Evolutionary conservation across 2,797 vertebrate genomes (phyloP), one percentile per base, ranked within the genome.

Genomic region (Picus viridis): DNA sequence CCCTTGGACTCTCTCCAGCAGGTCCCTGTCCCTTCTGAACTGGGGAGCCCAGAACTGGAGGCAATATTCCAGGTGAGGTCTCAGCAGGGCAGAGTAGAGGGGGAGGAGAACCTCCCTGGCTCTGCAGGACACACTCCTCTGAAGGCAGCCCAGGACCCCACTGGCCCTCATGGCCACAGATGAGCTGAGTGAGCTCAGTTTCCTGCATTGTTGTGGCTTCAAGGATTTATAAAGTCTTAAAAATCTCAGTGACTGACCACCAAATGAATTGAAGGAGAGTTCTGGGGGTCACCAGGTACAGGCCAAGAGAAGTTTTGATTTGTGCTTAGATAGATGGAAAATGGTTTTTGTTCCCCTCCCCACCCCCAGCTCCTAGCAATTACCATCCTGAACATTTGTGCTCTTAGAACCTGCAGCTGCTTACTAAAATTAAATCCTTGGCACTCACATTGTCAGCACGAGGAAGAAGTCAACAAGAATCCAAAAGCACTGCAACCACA

Each of bases 391-490:
- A 87, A 83, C 62, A 92, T 30, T 62, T 89, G 24, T 93, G 69
- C 54, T 87, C 26, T 76, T 87, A 71, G 62, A 93, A 94, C 43
- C 29, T 89, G n/a, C 65, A 95, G 41, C 30, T 85, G 43, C 32
- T 87, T 85, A 45, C 54, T 87, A 61, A 83, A 90, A 71, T 74
- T 82, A 71, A 83, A 68, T 68, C 80, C 34, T 51, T 80, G 65
- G 49, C 62, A 74, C 24, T 64, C 32, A 59, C 19, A 32, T n/a
- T 71, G n/a, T 58, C 77, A 93, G 32, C 27, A 30, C 26, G 24
- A 80, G 63, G 70, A 80, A 87, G 58, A 87, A 83, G 85, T 63
- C 54, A 90, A 43, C 8, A 67, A 75, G 51, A 83, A 81, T 49
- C 7, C 24, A 26, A 34, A 67, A 78, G 56, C 41, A 58, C 29